phyloP scores from a whole-genome alignment of 2,113 vertebrate species.

The Tretioscincus oriximinensis region DNA sequence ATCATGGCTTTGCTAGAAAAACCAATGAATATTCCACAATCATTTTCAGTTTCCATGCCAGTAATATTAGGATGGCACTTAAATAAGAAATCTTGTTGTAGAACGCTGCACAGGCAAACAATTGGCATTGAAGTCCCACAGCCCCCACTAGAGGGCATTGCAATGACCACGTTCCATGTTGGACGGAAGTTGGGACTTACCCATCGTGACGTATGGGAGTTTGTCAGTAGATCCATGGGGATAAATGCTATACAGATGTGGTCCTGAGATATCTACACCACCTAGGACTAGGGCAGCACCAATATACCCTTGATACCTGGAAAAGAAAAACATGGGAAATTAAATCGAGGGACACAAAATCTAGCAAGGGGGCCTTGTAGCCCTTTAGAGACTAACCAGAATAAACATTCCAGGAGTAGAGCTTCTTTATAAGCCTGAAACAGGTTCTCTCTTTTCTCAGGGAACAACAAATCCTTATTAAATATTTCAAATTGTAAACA shows the following conservation, averaged over 20 bases:
- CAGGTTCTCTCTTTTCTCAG: too few relatives aligned
- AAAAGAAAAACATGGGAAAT: fast-evolving
- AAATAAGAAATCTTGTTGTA: too few relatives aligned
- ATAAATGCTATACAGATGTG: constrained; percentile 97
- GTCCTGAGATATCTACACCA: constrained; percentile 89
- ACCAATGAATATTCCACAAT: not conserved
- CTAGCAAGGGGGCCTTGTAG: too few relatives aligned
- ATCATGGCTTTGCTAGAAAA: too few relatives aligned
- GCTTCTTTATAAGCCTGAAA: too few relatives aligned
- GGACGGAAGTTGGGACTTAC: constrained; percentile 69
- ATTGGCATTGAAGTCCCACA: not conserved
- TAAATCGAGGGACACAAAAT: fast-evolving
- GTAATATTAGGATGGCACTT: too few relatives aligned
- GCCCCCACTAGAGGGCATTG: not conserved
- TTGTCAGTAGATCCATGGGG: constrained; percentile 98
- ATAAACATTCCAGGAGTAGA: too few relatives aligned
- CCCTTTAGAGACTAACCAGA: too few relatives aligned
- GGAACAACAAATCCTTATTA: too few relatives aligned
- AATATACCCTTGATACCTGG: constrained; percentile 97
- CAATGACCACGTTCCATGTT: not conserved
- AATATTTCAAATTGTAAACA: too few relatives aligned
- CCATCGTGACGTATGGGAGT: constrained; percentile 97
- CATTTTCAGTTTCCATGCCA: not conserved
- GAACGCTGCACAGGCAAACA: too few relatives aligned
- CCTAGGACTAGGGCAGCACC: constrained; percentile 93